Evolutionary conservation across 2,113 vertebrate species (phyloP).

Genomic region (Hyla sarda): DNA sequence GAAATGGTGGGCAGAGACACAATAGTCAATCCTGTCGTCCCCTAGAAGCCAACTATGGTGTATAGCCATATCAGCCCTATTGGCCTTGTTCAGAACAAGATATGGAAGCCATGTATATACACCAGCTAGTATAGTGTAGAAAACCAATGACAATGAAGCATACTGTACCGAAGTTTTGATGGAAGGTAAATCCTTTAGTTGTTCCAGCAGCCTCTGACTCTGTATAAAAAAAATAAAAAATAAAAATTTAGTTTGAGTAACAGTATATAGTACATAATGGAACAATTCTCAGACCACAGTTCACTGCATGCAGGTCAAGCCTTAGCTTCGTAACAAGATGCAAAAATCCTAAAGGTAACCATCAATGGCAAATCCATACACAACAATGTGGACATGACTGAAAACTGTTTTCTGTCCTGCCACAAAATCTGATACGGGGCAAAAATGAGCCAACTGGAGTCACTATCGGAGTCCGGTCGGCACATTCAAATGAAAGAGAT

Average conservation of each 20-base stretch:
- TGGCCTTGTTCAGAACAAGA: neutral
- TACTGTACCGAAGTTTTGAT: constrained; percentile 89
- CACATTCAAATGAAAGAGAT: too few species aligned
- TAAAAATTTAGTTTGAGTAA: neutral
- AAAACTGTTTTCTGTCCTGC: neutral
- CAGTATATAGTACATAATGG: neutral
- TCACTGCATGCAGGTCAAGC: too few species aligned
- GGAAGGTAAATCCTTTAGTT: constrained; percentile 83
- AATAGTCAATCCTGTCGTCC: too few species aligned
- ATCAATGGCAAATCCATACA: neutral
- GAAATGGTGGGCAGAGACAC: too few species aligned
- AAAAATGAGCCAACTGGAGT: too few species aligned
- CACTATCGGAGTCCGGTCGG: too few species aligned
- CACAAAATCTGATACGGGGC: too few species aligned
- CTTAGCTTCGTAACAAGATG: too few species aligned
- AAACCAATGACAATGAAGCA: constrained; percentile 1
- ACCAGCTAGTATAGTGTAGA: neutral
- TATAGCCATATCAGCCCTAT: too few species aligned
- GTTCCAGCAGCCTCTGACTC: constrained; percentile 89
- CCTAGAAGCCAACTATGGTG: too few species aligned
- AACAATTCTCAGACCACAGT: neutral
- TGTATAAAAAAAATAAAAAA: constrained; percentile 72
- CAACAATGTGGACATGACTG: neutral
- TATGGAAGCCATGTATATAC: neutral
- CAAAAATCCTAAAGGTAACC: too few species aligned